These are phyloP conservation scores for Rhinogobius similis DNA, from an alignment of 2,113 vertebrate genomes.

Conservation along the genomic window DNA sequence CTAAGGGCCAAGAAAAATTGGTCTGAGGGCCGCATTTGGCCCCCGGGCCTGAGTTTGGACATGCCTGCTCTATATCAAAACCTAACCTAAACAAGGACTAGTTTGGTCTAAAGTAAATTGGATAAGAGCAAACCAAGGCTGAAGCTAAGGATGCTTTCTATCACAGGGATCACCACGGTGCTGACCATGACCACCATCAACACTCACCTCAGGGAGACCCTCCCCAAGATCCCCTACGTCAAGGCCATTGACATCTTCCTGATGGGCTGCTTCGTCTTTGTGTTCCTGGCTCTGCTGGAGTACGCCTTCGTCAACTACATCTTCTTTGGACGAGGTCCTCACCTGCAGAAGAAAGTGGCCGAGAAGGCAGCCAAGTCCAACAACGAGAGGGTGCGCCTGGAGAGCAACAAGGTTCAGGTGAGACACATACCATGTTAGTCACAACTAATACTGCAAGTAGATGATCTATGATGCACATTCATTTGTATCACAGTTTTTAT, in stretches of 20 bases:
- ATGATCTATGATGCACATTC: too few species aligned
- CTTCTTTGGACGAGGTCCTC: slow-evolving; percentile 93
- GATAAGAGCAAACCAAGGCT: not conserved
- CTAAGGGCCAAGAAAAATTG: too few species aligned
- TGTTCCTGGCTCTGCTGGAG: slow-evolving; percentile 81
- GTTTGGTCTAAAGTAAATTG: not conserved
- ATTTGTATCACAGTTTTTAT: too few species aligned
- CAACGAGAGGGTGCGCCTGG: slow-evolving; percentile 61
- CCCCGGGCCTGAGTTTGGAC: too few species aligned
- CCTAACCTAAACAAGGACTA: not conserved
- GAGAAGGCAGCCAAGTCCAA: slow-evolving; percentile 81
- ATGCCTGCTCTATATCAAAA: too few species aligned
- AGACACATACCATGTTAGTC: not conserved
- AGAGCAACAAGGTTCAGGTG: slow-evolving; percentile 74
- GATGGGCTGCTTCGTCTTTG: slow-evolving; percentile 6
- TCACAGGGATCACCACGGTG: slow-evolving; percentile 90
- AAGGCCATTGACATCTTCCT: slow-evolving; percentile 4
- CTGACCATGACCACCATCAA: slow-evolving; percentile 97
- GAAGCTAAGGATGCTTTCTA: not conserved
- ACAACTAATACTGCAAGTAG: too few species aligned
- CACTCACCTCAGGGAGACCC: slow-evolving; percentile 80
- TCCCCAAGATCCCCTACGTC: slow-evolving; percentile 4
- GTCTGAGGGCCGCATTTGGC: too few species aligned
- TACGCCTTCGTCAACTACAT: slow-evolving; percentile 96
- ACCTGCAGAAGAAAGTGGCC: slow-evolving; percentile 86